phyloP scores from a whole-genome alignment of 2,888 invertebrate species.

The Sphaeridia pumilis region DNA sequence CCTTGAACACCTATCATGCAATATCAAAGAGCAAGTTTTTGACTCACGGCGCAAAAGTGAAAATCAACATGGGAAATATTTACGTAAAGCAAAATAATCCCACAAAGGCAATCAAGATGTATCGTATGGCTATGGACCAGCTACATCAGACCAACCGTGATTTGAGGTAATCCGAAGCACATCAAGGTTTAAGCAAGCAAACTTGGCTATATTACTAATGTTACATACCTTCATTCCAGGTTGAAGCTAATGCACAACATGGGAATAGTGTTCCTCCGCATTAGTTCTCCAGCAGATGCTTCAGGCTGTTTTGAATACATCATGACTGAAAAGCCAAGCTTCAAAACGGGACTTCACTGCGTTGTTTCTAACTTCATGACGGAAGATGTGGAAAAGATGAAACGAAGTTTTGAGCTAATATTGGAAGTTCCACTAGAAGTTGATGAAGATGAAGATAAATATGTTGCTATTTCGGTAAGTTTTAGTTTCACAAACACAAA shows the following conservation, averaged over 20 bases:
- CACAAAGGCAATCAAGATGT: conserved; percentile 91
- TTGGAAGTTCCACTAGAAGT: conserved; percentile 70
- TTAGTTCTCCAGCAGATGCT: conserved; percentile 94
- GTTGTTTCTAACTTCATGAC: conserved; percentile 79
- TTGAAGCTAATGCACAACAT: conserved; percentile 98
- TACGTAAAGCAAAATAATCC: conserved; percentile 88
- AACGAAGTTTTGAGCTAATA: conserved; percentile 77
- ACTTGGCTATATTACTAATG: too few species aligned
- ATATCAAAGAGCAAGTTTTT: conserved; percentile 90
- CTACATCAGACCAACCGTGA: conserved; percentile 81
- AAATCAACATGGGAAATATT: conserved; percentile 97
- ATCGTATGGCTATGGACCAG: conserved; percentile 96
- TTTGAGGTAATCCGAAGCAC: too few species aligned
- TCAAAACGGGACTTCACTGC: conserved; percentile 77
- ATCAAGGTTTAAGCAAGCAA: too few species aligned
- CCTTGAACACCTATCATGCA: conserved; percentile 86
- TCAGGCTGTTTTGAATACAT: conserved; percentile 95
- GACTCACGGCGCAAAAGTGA: conserved; percentile 79
- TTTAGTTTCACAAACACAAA: background rate
- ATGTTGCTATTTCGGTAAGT: conserved; percentile 44
- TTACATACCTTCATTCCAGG: conserved; percentile 45
- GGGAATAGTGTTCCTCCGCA: conserved; percentile 81
- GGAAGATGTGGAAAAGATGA: conserved; percentile 85
- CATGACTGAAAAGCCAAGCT: conserved; percentile 88
- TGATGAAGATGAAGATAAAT: conserved; percentile 66